Percentiles rank a stretch among this genome's conserved stretches.
These are phyloP conservation scores for Intellagama lesueurii DNA, from an alignment of 2,797 vertebrate genomes.

Conservation along the genomic window DNA sequence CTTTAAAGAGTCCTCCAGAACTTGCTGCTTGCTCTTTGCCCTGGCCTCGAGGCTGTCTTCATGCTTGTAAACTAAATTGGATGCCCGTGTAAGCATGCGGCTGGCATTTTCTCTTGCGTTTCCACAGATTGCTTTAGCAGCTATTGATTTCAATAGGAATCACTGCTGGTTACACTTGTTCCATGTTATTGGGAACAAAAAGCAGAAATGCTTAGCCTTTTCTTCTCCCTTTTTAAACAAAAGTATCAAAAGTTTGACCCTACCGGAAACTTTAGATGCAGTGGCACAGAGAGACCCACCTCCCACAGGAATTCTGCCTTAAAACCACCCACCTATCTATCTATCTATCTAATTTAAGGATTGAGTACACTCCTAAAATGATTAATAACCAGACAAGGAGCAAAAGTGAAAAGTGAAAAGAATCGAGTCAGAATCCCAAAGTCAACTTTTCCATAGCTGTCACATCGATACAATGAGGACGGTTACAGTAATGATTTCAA, in stretches of 20 bases:
- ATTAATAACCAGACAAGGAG: too few species aligned
- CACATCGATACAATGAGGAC: too few species aligned
- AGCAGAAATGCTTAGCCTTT: neutral
- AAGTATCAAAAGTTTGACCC: neutral
- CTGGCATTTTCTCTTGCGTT: neutral
- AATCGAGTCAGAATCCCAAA: too few species aligned
- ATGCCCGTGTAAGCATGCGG: too few species aligned
- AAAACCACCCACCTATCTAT: too few species aligned
- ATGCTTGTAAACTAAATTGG: neutral
- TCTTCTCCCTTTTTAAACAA: neutral
- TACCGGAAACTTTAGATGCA: neutral
- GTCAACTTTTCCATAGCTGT: too few species aligned
- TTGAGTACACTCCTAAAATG: too few species aligned
- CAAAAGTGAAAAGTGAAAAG: too few species aligned
- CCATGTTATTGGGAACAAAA: neutral
- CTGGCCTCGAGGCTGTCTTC: neutral
- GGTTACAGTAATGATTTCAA: too few species aligned
- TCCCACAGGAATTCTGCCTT: neutral
- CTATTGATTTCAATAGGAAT: slow-evolving; percentile 23
- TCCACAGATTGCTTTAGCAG: neutral
- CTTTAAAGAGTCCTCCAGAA: too few species aligned
- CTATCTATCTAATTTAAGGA: too few species aligned
- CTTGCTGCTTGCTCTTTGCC: neutral
- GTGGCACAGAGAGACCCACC: neutral
- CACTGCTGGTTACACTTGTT: neutral